Conservation (phyloP, 2,113 vertebrate genomes). For the Choloepus hoffmanni region DNA sequence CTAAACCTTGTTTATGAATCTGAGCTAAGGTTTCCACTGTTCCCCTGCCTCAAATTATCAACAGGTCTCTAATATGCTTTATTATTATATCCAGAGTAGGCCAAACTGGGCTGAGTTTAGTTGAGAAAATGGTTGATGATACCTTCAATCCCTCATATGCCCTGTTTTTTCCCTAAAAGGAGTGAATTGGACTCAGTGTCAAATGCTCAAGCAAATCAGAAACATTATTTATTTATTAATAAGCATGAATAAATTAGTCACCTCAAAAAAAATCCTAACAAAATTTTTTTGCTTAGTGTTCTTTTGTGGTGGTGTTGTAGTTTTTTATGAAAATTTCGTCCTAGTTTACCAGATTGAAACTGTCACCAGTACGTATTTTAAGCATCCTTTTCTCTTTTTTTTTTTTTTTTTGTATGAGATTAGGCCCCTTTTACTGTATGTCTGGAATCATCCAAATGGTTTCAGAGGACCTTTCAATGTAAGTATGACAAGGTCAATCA, state of each 20-base stretch:
- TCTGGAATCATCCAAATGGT: not conserved
- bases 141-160: not conserved
- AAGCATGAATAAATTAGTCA: slow-evolving; percentile 4
- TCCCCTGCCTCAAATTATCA: not conserved
- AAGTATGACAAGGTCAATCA: not conserved
- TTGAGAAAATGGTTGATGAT: not conserved
- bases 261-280: not conserved
- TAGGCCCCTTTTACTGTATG: not conserved
- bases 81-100: not conserved
- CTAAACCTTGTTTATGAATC: not conserved
- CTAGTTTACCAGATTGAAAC: not conserved
- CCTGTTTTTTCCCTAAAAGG: not conserved
- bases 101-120: not conserved
- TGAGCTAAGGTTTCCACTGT: not conserved
- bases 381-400: not conserved
- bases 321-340: not conserved
- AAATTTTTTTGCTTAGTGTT: not conserved
- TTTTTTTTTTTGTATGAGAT: not conserved
- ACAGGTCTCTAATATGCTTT: not conserved
- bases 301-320: not conserved
- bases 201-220: not conserved
- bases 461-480: slow-evolving; percentile 1
- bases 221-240: not conserved
- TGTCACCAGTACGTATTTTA: not conserved
- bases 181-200: not conserved